Evolutionary conservation across 2,113 vertebrate genomes (phyloP), one percentile per base, ranked within the genome.

Genomic region (Gambusia affinis): DNA sequence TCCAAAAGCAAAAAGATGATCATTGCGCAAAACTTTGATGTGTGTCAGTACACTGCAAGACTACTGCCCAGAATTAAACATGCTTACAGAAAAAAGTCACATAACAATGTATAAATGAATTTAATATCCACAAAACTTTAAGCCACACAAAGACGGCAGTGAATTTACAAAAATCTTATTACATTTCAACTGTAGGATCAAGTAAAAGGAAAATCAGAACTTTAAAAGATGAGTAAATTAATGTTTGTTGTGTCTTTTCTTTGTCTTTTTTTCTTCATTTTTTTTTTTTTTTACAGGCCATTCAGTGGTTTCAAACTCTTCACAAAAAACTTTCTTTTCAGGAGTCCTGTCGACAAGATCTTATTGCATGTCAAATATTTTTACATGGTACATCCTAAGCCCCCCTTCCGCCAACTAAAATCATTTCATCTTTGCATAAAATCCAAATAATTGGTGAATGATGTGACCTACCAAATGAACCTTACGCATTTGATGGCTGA

Each of bases 341-440:
- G 77, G 67, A 78, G 79, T 68, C 72, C 84, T 47, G 72, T 78
- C 78, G 69, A 81, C 82, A 68, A 82, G 86, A 90, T 87, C 87
- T 90, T 81, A 88, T 90, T 85, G 89, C 87, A 86, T 90, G 89
- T 92, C 90, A 90, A 85, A 76, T 88, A 75, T 90, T 80, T 88
- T 87, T 86, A 87, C 60, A 77, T 73, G 81, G 80, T 83, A 81
- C 80, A 80, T 88, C 81, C 87, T 79, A 79, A 88, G 88, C 65
- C 76, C 82, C 65, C 62, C 78, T 42, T 79, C 82, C 82, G 90
- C 90, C 91, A 91, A 92, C 51, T 82, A 86, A 93, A 89, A 92
- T 93, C 92, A 94, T 87, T 89, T 91, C 91, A 90, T 93, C 89
- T 92, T 91, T 93, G 90, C 91, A 92, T 93, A 93, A 92, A 93